phyloP scores from a whole-genome alignment of 2,113 vertebrate genomes.

The Chionodraco myersi region DNA sequence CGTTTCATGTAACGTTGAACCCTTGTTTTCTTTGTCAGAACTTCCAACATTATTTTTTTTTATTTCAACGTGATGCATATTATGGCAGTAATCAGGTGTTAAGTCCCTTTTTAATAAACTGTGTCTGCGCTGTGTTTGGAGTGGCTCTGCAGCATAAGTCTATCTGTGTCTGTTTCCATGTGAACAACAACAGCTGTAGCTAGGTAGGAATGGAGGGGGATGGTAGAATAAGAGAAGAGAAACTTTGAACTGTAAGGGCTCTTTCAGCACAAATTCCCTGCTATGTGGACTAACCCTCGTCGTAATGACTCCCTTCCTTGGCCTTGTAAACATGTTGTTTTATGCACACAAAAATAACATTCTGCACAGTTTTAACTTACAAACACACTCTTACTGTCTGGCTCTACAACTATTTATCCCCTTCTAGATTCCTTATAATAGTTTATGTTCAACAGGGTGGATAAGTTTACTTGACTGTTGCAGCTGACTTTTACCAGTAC shows the following conservation, averaged over 20 bases:
- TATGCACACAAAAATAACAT: slow-evolving; percentile 15
- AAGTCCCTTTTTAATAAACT: background rate
- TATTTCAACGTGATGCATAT: background rate
- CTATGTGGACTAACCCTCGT: background rate
- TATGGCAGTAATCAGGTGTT: background rate
- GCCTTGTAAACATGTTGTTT: slow-evolving; percentile 5
- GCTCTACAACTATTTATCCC: background rate
- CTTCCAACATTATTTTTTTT: background rate
- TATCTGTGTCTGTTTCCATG: slow-evolving; percentile 34
- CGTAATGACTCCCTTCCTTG: background rate
- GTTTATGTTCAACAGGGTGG: too few species aligned
- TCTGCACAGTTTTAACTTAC: background rate
- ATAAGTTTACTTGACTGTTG: too few species aligned
- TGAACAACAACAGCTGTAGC: slow-evolving; percentile 79
- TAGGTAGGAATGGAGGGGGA: slow-evolving; percentile 4
- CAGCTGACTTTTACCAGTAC: too few species aligned
- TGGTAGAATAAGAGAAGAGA: slow-evolving; percentile 19
- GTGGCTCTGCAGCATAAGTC: slow-evolving; percentile 5
- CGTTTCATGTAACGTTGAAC: background rate
- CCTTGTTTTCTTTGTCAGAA: background rate
- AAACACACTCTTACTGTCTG: background rate
- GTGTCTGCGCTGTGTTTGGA: background rate
- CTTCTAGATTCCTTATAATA: too few species aligned
- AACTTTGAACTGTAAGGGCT: slow-evolving; percentile 15
- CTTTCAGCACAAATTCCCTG: slow-evolving; percentile 24